Evolutionary conservation across 1,140 invertebrate species (phyloP).

Genomic region (Papilio polytes): DNA sequence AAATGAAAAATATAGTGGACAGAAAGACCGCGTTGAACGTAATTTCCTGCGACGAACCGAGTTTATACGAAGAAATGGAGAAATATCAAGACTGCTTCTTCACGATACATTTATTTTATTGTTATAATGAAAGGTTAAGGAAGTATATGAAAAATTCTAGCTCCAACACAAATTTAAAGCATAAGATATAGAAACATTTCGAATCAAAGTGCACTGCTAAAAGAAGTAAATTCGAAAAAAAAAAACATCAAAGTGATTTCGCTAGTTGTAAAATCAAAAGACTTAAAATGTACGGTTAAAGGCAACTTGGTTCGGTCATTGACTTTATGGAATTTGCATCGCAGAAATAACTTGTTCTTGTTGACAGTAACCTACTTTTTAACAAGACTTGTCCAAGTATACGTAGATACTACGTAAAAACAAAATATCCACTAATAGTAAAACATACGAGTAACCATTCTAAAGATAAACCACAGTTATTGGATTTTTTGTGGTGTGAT

Average conservation of each 20-base stretch:
- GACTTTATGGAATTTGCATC: not conserved
- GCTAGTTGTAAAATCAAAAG: too few relatives aligned
- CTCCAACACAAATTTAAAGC: too few relatives aligned
- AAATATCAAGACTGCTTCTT: not conserved
- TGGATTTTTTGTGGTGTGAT: not conserved
- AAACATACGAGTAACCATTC: not conserved
- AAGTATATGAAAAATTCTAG: not conserved
- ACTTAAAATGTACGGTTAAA: not conserved
- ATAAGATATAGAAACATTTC: too few relatives aligned
- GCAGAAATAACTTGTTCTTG: not conserved
- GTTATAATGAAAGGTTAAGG: not conserved
- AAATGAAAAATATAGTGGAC: not conserved
- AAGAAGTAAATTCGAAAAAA: too few relatives aligned
- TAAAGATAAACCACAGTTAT: not conserved
- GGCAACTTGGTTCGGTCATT: not conserved
- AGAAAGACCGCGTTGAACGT: not conserved
- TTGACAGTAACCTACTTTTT: constrained; percentile 12
- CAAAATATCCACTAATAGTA: not conserved
- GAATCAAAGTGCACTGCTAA: too few relatives aligned
- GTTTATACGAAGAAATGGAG: not conserved
- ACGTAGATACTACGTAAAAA: not conserved
- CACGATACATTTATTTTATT: not conserved
- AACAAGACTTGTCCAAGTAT: not conserved
- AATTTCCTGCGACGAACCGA: not conserved
- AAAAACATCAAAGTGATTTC: too few relatives aligned